Evolutionary conservation across 2,113 vertebrate species (phyloP), one percentile per base, ranked within the genome.

Genomic region (Physeter macrocephalus): DNA sequence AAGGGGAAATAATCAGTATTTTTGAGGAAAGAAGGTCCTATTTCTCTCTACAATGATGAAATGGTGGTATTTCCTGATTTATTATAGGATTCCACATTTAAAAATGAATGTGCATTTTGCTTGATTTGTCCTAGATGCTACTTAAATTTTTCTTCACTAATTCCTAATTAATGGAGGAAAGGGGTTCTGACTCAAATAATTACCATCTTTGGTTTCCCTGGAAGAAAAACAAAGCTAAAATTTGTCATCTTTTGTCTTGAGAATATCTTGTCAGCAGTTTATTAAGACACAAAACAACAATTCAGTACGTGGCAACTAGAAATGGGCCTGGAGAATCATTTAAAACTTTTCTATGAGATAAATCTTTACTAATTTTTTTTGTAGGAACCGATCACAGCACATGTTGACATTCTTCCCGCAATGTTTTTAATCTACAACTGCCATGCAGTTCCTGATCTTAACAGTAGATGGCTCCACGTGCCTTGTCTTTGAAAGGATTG

Each of bases 401-500:
- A 11, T 4, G 25, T 5, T 25, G 52, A 67, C 59, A 46, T 8
- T 78, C 52, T 31, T 85, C 6, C n/a, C 0, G 46, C 46, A 54
- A 11, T 46, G 23, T 67, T 78, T 88, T 62, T 15, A 46, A 59
- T 25, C 72, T 43, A 49, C 91, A 93, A 46, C 18, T 59, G 57
- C 10, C 57, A 36, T 92, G 96, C 83, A 97, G 90, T 97, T 85
- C 87, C 78, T 20, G 2, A 57, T 0, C 0, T 72, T 4, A 88
- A 74, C 97, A 88, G 62, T 85, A 98, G 97, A 66, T 96, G 97
- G 95, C 92, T 8, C 94, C 52, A 81, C 2, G 0, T 21, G 7
- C 93, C 94, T 59, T 64, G 13, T 72, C 57, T 90, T 93, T 83
- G n/a, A 67, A 93, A 96, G 8, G 9, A 29, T 39, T 29, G 57